Evolutionary conservation across 2,113 vertebrate genomes (phyloP), one percentile per base, ranked within the genome.

Genomic region (Lasiurus borealis): DNA sequence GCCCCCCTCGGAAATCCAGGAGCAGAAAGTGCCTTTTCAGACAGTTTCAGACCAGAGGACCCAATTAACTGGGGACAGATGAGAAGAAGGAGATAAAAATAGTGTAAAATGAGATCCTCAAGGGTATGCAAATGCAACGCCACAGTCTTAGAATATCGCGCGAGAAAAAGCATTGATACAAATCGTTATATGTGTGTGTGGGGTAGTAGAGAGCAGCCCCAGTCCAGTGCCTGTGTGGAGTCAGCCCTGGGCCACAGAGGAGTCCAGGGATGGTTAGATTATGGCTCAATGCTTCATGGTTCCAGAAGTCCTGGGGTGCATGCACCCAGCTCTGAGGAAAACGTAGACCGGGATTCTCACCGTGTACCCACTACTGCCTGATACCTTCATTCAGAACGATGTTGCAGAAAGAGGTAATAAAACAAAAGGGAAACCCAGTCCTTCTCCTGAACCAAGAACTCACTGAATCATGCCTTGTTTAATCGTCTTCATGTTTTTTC

Each of bases 31-130:
- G 94, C 59, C 54, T 96, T 96, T 94, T 90, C 85, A 90, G 86
- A 69, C 88, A 91, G 84, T 36, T 95, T 95, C 86, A 94, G 85
- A 95, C 85, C 90, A 76, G 10, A 95, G 94, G 86, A 97, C 71
- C 94, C 91, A 97, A 97, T 97, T 97, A 97, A 88, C 96, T 95
- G 72, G 96, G 97, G 95, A 96, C 94, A 73, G 91, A 86, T 73
- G 86, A 83, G 81, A 81, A 90, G 8, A 10, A 84, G 34, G 86
- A 97, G 93, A 96, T 96, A 97, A 97, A 95, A 91, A 91, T 72
- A 48, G 14, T 85, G 23, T 64, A 85, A 97, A 97, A 96, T 97
- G 97, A 98, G 96, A 91, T 95, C 95, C 96, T 96, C 77, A 66
- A 97, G 89, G 94, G 91, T 81, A 95, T 97, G 97, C 90, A 96